Conservation (phyloP, 1,140 invertebrate genomes). For the Cephus cinctus region DNA sequence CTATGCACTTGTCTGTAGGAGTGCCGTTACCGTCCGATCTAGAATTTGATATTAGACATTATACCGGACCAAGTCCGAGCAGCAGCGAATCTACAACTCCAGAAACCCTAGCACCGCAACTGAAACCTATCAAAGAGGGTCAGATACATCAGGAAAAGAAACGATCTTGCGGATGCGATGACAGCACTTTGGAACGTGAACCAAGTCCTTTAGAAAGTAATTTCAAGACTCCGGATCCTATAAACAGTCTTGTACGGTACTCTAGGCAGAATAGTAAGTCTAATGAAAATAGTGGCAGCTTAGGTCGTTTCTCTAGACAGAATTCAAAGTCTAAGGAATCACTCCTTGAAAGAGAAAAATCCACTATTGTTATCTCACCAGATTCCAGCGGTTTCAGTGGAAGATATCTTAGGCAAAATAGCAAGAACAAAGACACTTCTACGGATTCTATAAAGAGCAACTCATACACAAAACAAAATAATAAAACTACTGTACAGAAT, state of each 20-base stretch:
- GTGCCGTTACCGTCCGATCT: constrained; percentile 66
- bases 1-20: constrained; percentile 68
- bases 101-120: constrained; percentile 51
- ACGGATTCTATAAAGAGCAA: constrained; percentile 1
- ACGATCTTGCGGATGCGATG: constrained; percentile 39
- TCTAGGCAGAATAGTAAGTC: constrained; percentile 29
- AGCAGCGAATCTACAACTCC: constrained; percentile 64
- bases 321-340: constrained; percentile 32
- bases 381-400: constrained; percentile 28
- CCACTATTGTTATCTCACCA: constrained; percentile 28
- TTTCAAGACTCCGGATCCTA: constrained; percentile 23
- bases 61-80: constrained; percentile 61
- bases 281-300: constrained; percentile 9
- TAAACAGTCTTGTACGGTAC: constrained; percentile 26
- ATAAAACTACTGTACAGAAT: too few relatives aligned
- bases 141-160: constrained; percentile 51
- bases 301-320: constrained; percentile 27
- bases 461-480: constrained; percentile 18
- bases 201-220: constrained; percentile 11
- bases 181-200: constrained; percentile 50
- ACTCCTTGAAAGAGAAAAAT: constrained; percentile 22
- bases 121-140: constrained; percentile 57
- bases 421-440: constrained; percentile 24
- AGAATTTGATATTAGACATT: constrained; percentile 74
- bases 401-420: constrained; percentile 28